Base-by-base conservation (phyloP, 2,888 invertebrate species). In the Pristionchus fissidentatus region DNA sequence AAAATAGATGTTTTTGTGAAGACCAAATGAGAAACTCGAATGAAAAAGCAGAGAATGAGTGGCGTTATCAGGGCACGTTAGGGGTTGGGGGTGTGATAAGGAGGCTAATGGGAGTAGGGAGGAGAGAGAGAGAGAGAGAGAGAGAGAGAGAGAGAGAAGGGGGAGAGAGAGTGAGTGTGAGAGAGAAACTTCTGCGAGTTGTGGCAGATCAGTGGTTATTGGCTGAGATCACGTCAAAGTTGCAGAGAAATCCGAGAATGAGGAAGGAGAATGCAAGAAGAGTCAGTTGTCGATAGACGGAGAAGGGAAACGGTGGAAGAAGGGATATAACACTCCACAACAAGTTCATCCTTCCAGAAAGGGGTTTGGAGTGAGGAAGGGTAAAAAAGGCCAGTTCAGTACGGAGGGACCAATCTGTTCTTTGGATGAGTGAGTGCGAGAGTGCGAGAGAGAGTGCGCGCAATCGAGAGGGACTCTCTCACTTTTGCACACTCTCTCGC, bases 251-350 rank as follows among this genome's bases (percentile, higher is more conserved):
- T 73, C 26, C 26, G 46, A 43, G 73, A 73, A 46, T 41, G 66
- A 66, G 66, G 66, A 66, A 66, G 73, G 38, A 62, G 62, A 62
- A 32, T 15, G n/a, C 4, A 62, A 26, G 7, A 73, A 66, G n/a
- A 66, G 38, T 35, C 15, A 66, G 29, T 66, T 66, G 66, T 26
- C 38, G 35, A 66, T 38, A 35, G 32, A n/a, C n/a, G 15, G 62
- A 35, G 60, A 35, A 55, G 10, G 13, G 19, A 29, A 62, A 15
- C 3, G 66, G 38, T 66, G 22, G 15, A 66, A 35, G 62, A 38
- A 29, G 57, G 29, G 4, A n/a, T n/a, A n/a, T n/a, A n/a, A n/a
- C n/a, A n/a, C n/a, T n/a, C n/a, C n/a, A n/a, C n/a, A n/a, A n/a
- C n/a, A n/a, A n/a, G n/a, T n/a, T n/a, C n/a, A n/a, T n/a, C n/a